A percentile compares a stretch with the other conserved stretches of the same genome.
phyloP scores from a whole-genome alignment of 1,140 invertebrate species.

The Acromyrmex charruanus region DNA sequence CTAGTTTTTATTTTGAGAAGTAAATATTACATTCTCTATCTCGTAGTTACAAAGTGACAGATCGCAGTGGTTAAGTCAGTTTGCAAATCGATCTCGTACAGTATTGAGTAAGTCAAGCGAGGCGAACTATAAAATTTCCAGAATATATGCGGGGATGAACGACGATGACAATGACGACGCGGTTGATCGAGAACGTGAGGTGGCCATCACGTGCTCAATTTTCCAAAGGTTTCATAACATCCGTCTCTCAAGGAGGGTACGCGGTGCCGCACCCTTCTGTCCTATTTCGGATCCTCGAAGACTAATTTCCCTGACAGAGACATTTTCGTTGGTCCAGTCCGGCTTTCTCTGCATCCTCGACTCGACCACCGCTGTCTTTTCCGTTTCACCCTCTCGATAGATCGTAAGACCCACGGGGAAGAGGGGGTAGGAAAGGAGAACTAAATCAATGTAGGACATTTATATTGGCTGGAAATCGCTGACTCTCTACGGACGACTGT shows the following conservation, averaged over 20 bases:
- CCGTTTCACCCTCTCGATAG: conserved; percentile 9
- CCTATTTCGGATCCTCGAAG: conserved; percentile 69
- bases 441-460: conserved; percentile 86
- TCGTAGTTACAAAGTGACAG: background rate
- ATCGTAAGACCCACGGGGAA: conserved; percentile 9
- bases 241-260: conserved; percentile 25
- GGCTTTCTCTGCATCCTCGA: conserved; percentile 10
- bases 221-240: conserved; percentile 71
- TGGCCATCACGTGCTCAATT: conserved; percentile 68
- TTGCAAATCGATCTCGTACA: conserved; percentile 2
- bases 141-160: conserved; percentile 1
- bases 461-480: conserved; percentile 86
- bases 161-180: conserved; percentile 2
- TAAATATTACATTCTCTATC: background rate
- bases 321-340: conserved; percentile 64
- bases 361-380: background rate
- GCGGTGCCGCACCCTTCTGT: conserved; percentile 51
- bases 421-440: conserved; percentile 38
- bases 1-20: background rate
- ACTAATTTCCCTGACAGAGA: conserved; percentile 78
- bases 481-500: conserved; percentile 75
- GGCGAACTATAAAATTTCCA: conserved; percentile 10
- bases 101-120: background rate
- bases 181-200: conserved; percentile 61
- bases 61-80: background rate